phyloP scores from a whole-genome alignment of 1,140 invertebrate genomes.

The Choristoneura fumiferana region DNA sequence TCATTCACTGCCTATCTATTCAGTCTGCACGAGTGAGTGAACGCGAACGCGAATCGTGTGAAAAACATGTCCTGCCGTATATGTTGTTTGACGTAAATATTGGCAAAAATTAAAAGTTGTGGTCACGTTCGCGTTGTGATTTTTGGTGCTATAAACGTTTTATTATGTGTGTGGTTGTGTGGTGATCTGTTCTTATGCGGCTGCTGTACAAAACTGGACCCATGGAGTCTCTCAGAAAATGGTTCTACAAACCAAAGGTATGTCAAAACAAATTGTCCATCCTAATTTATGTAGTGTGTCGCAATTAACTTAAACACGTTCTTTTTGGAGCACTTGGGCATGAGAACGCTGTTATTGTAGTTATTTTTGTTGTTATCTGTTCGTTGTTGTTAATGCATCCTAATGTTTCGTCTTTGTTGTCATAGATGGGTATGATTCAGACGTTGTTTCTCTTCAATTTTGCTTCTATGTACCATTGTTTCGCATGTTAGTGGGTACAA shows the following conservation, averaged over 20 bases:
- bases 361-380: too few species aligned
- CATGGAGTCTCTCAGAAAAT: conserved; percentile 94
- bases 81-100: conserved; percentile 77
- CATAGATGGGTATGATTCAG: conserved; percentile 31
- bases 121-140: conserved; percentile 51
- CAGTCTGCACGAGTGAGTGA: conserved; percentile 35
- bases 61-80: conserved; percentile 75
- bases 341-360: too few species aligned
- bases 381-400: background rate
- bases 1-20: conserved; percentile 29
- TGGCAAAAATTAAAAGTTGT: conserved; percentile 53
- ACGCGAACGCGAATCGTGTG: conserved; percentile 56
- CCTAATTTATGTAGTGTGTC: conserved; percentile 32
- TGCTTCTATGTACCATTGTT: conserved; percentile 36
- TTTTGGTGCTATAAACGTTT: conserved; percentile 60
- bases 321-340: too few species aligned
- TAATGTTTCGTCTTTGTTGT: conserved; percentile 37
- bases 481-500: conserved; percentile 24
- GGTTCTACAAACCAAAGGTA: conserved; percentile 95
- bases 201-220: conserved; percentile 76
- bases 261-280: conserved; percentile 62
- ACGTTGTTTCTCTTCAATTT: conserved; percentile 33
- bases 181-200: conserved; percentile 75
- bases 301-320: conserved; percentile 3
- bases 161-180: conserved; percentile 71